Base-by-base conservation (phyloP, 2,113 vertebrate species). In the Oryzias curvinotus region DNA sequence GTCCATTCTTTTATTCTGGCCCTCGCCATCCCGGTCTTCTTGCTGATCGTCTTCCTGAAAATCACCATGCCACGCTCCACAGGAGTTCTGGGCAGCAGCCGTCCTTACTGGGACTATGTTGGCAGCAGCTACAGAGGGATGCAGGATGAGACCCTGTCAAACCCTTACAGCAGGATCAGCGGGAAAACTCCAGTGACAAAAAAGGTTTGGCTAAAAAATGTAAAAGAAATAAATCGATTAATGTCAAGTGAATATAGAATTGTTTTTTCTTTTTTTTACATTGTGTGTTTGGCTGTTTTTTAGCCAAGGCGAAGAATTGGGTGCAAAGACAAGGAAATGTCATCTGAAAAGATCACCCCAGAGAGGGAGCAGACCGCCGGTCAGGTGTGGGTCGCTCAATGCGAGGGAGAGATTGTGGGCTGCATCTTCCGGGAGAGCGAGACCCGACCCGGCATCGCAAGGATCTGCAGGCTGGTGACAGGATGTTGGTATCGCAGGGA, bases 1-100 rank as follows among this genome's bases (percentile, higher is more conserved):
- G 83, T 96, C 61, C 93, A 95, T 78, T 95, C 94, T 53, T 95
- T 95, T 3, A 87, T 94, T 36, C 76, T 94, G 68, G 93, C 94
- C 1, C 91, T 96, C 1, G 85, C 94, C 43, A 80, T 94, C 68
- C 95, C 95, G 0, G 93, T 95, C 64, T 91, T 94, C 68, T 81
- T 95, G 68, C 88, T 93, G 1, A 92, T 93, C 65, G 68, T 92
- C 3, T 93, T 91, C 14, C 86, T 95, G 44, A 95, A 95, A 80
- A 78, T 95, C 71, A 93, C 92, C 64, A 90, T 95, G 59, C 93
- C 93, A 0, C 89, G 92, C 36, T 93, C 93, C 15, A 80, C 77
- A 0, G 91, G 91, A 48, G 86, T 91, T 0, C 88, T 94, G 57
- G 93, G 93, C 1, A 89, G 92, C 30, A 88, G 86, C 2, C 85